Base-by-base conservation (phyloP, 1,140 invertebrate genomes). In the Eupeodes corollae region DNA sequence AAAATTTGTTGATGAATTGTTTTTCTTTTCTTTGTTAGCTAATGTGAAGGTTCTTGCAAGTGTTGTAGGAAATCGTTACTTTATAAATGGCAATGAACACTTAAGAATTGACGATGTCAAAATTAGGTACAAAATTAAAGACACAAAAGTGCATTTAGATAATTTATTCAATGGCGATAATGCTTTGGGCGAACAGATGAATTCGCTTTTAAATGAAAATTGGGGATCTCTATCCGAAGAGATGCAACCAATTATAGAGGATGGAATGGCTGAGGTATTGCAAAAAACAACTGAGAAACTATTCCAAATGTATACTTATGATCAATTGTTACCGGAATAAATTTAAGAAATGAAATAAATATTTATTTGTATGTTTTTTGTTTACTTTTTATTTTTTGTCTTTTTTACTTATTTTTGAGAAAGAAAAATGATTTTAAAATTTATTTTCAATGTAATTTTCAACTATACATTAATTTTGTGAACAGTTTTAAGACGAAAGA, bases 141-240 rank as follows among this genome's bases (percentile, higher is more conserved):
- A 75, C 32, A 79, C 79, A 0, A 67, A 69, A 6, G 71, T 84
- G 44, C 64, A 79, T 44, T 65, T 86, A 6, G 75, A 81, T 6
- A 79, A 85, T 68, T 65, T 85, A 1, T 84, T 85, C 54, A 78
- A 81, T 50, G 80, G 80, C 1, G 79, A 86, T 53, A 63, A 74
- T 42, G 76, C 76, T 19, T 59, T 86, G 33, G 77, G 78, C 65
- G 61, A 75, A 15, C 69, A 73, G 0, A 78, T 79, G 74, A 79
- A 80, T 53, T 52, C 71, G 5, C 79, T 80, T 51, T 53, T 80
- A 6, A 79, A 79, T 50, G 72, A 78, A 34, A 79, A 79, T 47
- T 80, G 77, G 77, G 71, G 69, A 44, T 66, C 61, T 11, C 67
- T 79, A 8, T 67, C 70, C 3, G 70, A 70, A 14, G 76, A 79